A percentile compares a stretch with the other conserved stretches of the same genome.
Conservation (phyloP, 2,888 invertebrate genomes). For the Xylota segnis region DNA sequence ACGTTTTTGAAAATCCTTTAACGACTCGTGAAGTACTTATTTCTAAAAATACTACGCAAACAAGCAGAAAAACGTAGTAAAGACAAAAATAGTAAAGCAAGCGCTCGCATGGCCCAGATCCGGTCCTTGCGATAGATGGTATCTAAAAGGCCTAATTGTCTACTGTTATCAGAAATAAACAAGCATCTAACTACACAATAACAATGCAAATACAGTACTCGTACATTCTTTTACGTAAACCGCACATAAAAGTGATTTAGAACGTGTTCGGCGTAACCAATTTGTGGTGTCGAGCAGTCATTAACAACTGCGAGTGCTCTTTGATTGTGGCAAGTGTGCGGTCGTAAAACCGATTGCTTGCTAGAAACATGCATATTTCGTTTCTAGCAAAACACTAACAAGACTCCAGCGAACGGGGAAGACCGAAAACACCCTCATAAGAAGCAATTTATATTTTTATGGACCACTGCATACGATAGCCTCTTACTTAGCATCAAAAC, state of each 20-base stretch:
- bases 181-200: conserved; percentile 18
- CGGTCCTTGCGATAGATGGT: too few species aligned
- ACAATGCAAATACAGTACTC: conserved; percentile 9
- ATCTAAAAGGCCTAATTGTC: neutral
- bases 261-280: conserved; percentile 34
- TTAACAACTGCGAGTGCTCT: conserved; percentile 13
- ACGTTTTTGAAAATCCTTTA: too few species aligned
- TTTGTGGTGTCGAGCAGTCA: conserved; percentile 10
- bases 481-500: conserved; percentile 3
- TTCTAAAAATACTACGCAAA: neutral
- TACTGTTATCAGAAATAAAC: conserved; percentile 5
- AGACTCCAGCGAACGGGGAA: neutral
- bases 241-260: conserved; percentile 15
- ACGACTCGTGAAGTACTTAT: too few species aligned
- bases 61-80: neutral
- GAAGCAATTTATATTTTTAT: neutral
- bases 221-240: conserved; percentile 16
- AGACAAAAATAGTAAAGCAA: neutral
- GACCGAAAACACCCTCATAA: neutral
- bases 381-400: conserved; percentile 8
- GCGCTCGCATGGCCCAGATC: neutral
- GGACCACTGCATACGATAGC: neutral
- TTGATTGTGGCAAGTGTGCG: conserved; percentile 28
- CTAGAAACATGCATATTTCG: neutral
- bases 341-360: conserved; percentile 10